Conservation (phyloP, 1,140 invertebrate genomes). For the Centruroides sculpturatus region DNA sequence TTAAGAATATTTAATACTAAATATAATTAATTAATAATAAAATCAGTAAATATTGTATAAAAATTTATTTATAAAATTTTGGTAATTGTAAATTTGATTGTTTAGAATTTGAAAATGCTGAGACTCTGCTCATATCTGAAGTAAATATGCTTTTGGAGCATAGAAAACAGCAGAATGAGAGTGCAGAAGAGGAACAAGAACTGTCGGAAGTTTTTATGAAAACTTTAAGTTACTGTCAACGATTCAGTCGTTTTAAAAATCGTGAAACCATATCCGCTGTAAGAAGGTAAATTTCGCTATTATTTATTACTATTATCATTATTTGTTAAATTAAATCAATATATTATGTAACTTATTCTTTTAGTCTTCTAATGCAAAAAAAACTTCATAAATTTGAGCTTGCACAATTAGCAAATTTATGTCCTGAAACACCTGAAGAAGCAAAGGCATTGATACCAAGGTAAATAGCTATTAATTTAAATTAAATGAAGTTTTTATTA, state of each 20-base stretch:
- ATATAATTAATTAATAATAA: too few relatives aligned
- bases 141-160: slow-evolving; percentile 96
- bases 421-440: slow-evolving; percentile 94
- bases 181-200: slow-evolving; percentile 94
- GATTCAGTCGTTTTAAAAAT: slow-evolving; percentile 92
- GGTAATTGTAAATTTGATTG: slow-evolving; percentile 34
- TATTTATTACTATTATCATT: too few relatives aligned
- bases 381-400: slow-evolving; percentile 98
- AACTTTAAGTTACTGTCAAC: slow-evolving; percentile 86
- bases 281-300: slow-evolving; percentile 29
- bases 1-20: too few relatives aligned
- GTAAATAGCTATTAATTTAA: too few relatives aligned
- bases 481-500: too few relatives aligned
- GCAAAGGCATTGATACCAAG: slow-evolving; percentile 85
- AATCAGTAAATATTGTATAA: too few relatives aligned
- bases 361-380: slow-evolving; percentile 79
- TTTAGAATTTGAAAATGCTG: slow-evolving; percentile 89
- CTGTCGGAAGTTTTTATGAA: slow-evolving; percentile 98
- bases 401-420: slow-evolving; percentile 91
- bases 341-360: slow-evolving; percentile 22
- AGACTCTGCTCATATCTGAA: slow-evolving; percentile 94
- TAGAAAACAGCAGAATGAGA: slow-evolving; percentile 93
- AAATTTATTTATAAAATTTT: too few relatives aligned
- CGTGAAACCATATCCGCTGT: slow-evolving; percentile 94
- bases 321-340: too few relatives aligned